Conservation (phyloP, 2,888 invertebrate species). For the Brachyopa scutellaris region DNA sequence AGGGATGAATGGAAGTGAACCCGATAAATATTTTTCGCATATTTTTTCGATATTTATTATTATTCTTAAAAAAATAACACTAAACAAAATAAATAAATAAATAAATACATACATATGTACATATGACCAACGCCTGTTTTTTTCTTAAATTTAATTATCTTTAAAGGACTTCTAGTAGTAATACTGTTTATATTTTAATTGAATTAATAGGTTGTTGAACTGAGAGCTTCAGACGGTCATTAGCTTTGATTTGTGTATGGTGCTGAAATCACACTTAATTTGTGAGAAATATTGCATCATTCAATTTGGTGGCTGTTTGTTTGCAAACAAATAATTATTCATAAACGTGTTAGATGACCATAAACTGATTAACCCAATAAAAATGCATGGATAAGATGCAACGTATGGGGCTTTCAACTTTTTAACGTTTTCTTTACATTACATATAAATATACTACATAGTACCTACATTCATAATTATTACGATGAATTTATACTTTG, state of each 20-base stretch:
- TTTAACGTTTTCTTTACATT: no score
- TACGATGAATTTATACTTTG: no score
- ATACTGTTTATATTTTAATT: conserved; percentile 5
- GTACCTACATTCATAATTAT: no score
- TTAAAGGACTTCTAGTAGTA: not conserved
- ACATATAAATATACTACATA: no score
- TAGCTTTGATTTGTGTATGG: conserved; percentile 15
- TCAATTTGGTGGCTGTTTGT: not conserved
- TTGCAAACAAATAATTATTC: not conserved
- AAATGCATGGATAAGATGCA: no score
- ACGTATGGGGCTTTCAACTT: no score
- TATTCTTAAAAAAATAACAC: conserved; percentile 49
- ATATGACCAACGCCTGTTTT: conserved; percentile 19
- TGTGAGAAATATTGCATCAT: conserved; percentile 34
- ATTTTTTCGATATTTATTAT: conserved; percentile 70
- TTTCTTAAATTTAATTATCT: not conserved
- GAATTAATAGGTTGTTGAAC: conserved; percentile 25
- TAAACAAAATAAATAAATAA: not conserved
- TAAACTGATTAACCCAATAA: not conserved
- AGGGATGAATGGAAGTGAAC: conserved; percentile 21
- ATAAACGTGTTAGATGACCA: not conserved
- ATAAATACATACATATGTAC: not conserved
- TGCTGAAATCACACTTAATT: conserved; percentile 26
- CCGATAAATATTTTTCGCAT: conserved; percentile 60
- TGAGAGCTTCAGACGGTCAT: conserved; percentile 5